These are phyloP conservation scores for Drosophila yakuba DNA, from an alignment of 1,140 invertebrate species.

Conservation along the genomic window DNA sequence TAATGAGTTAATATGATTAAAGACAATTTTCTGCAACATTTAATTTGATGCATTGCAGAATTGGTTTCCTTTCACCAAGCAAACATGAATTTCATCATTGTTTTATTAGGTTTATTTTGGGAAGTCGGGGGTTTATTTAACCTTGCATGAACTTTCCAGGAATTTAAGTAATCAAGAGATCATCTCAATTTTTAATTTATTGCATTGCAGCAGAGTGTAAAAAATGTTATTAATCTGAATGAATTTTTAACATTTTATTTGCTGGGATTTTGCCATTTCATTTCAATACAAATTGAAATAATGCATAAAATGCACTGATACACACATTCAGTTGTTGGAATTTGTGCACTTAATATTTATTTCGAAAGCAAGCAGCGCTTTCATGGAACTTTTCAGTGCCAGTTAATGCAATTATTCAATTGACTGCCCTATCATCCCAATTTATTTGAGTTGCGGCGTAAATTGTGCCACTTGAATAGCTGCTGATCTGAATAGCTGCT, in stretches of 20 bases:
- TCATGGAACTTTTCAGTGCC: slow-evolving; percentile 16
- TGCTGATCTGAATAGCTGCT: slow-evolving; percentile 13
- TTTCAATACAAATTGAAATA: too few species aligned
- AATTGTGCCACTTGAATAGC: slow-evolving; percentile 43
- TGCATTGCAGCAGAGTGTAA: too few species aligned
- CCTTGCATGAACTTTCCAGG: too few species aligned
- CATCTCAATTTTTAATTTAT: too few species aligned
- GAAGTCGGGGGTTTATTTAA: too few species aligned
- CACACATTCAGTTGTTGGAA: slow-evolving; percentile 2
- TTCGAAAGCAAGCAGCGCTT: background rate
- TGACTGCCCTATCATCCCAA: slow-evolving; percentile 18
- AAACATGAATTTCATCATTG: too few species aligned
- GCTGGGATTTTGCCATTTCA: too few species aligned
- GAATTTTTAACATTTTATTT: too few species aligned
- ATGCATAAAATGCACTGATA: background rate
- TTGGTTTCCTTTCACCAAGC: background rate
- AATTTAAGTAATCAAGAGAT: too few species aligned
- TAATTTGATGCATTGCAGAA: background rate
- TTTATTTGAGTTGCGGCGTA: slow-evolving; percentile 44
- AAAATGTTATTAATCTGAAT: too few species aligned
- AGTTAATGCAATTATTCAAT: slow-evolving; percentile 54
- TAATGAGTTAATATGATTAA: too few species aligned
- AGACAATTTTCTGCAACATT: background rate
- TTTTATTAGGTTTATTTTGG: too few species aligned
- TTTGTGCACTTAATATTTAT: slow-evolving; percentile 8